Conservation (phyloP, 2,797 vertebrate species). For the Kryptolebias ocellatus region DNA sequence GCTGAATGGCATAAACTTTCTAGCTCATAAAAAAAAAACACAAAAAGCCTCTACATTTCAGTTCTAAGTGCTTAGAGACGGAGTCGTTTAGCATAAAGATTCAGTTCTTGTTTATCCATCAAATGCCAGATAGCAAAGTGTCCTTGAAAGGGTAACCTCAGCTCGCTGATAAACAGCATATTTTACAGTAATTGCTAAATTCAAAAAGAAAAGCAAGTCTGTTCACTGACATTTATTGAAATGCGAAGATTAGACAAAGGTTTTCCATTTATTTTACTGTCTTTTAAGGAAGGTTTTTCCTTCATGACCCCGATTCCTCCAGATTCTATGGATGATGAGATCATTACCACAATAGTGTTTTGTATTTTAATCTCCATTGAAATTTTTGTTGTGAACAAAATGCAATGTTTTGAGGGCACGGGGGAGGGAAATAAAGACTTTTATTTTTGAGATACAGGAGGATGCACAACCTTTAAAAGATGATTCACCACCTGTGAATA, state of each 20-base stretch:
- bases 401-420: slow-evolving; percentile 39
- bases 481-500: slow-evolving; percentile 68
- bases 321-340: slow-evolving; percentile 41
- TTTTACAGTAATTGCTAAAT: slow-evolving; percentile 7
- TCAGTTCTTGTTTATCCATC: slow-evolving; percentile 22
- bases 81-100: slow-evolving; percentile 21
- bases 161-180: slow-evolving; percentile 12
- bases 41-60: slow-evolving; percentile 9
- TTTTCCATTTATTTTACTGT: slow-evolving; percentile 13
- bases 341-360: slow-evolving; percentile 36
- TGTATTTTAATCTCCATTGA: slow-evolving; percentile 28
- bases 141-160: slow-evolving; percentile 18
- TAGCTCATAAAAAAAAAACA: slow-evolving; percentile 5
- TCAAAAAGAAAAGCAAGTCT: slow-evolving; percentile 16
- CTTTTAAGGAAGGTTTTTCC: slow-evolving; percentile 31
- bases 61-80: slow-evolving; percentile 14
- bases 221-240: not conserved
- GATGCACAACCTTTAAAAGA: slow-evolving; percentile 51
- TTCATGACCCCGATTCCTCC: slow-evolving; percentile 26
- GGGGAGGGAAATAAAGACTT: slow-evolving; percentile 12
- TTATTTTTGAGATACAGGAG: slow-evolving; percentile 30
- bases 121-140: slow-evolving; percentile 4
- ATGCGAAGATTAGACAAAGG: slow-evolving; percentile 24
- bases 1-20: slow-evolving; percentile 29
- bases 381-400: slow-evolving; percentile 46